Evolutionary conservation across 2,113 vertebrate species (phyloP), one percentile per base, ranked within the genome.

Genomic region (Ellobius talpinus): DNA sequence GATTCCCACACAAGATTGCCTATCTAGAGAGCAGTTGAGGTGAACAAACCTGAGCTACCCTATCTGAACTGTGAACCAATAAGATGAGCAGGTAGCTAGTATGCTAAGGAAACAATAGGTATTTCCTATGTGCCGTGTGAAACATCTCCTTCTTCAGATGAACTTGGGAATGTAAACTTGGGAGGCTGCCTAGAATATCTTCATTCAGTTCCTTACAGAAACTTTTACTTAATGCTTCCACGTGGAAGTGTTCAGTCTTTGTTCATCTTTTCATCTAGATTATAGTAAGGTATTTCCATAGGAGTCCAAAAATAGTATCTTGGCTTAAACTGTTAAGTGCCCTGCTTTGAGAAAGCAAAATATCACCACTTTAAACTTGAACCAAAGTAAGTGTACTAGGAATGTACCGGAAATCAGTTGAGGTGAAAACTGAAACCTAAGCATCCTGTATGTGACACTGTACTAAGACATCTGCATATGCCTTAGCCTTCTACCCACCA

Each of bases 241-340:
- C 76, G 42, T 55, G 39, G 85, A 88, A 94, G 84, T 45, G 26
- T 2, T 72, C 45, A 68, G 29, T 65, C 39, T 70, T 82, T 65
- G 42, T 94, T 50, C 76, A 82, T 33, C 66, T 68, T 65, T 14
- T 61, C 26, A 10, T 76, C 61, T 77, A 66, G 90, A 77, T 86
- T 74, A 72, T 39, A 91, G 63, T 14, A 52, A 82, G 63, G 77
- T 45, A 68, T 85, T 74, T 92, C 36, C 31, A 78, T 58, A 14
- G 65, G 6, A 61, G 47, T 70, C 78, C 61, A 39, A 52, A 93
- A 82, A 72, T 31, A 87, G 74, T 70, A 26, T 66, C 66, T 93
- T 47, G 68, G 86, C 29, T n/a, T 89, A 39, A 86, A 87, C 91
- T 42, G 82, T 74, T 78, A 95, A 93, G 50, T 21, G 66, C 73